Base-by-base conservation (phyloP, 2,113 vertebrate species). In the Suncus etruscus region DNA sequence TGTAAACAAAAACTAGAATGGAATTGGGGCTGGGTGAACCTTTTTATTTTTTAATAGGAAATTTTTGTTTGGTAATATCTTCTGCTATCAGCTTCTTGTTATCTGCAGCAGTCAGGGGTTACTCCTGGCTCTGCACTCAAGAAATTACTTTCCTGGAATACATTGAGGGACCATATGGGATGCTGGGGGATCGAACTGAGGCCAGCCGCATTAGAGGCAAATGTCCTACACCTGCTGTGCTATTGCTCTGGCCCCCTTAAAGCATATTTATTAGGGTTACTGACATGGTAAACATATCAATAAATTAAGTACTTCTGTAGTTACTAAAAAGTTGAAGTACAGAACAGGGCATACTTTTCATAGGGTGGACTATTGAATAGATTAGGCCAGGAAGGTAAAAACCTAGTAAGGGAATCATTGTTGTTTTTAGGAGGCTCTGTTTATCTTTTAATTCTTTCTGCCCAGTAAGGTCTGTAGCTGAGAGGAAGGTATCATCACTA, bases 1-100 rank as follows among this genome's bases (percentile, higher is more conserved):
- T 78, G 25, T 5, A 78, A 24, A 48, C 45, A 73, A 63, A 87
- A 77, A 11, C 24, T 76, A 58, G 32, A 51, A 50, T 80, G 29
- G 3, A 12, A 47, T 39, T 12, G 24, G 70, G 18, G 11, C 61
- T 31, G 1, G 6, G 54, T 0, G 20, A 29, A 3, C 47, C 32
- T 73, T 47, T 11, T 73, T 22, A 8, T 45, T 81, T 75, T 69
- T 31, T 4, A 16, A 25, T 39, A 84, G 65, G 50, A 10, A 47
- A n/a, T n/a, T 77, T 88, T 65, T 63, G 5, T 76, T 81, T 81
- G 47, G 31, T 65, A 89, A 47, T 84, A 69, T 77, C 25, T 86
- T 68, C 25, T 91, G 1, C 22, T 54, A 20, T 39, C 3, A 39
- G 39, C 39, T 39, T 39, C 39, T 39, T 39, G 39, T 5, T 39